A percentile compares a stretch with the other conserved stretches of the same genome.
Conservation (phyloP, 2,113 vertebrate genomes). For the Tautogolabrus adspersus region DNA sequence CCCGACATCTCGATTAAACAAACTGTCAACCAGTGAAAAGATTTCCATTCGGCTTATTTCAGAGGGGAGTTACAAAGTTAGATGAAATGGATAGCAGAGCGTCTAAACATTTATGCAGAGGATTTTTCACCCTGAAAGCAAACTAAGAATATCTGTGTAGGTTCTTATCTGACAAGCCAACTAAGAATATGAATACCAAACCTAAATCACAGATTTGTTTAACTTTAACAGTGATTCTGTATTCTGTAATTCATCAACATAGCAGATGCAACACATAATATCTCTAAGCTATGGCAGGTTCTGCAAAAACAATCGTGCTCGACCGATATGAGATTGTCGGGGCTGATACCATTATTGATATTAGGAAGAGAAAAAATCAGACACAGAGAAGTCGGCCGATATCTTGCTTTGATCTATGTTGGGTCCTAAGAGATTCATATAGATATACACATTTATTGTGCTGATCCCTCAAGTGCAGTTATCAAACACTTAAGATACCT, state of each 20-base stretch:
- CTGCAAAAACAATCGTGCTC: background rate
- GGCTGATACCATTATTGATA: too few relatives aligned
- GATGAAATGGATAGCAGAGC: background rate
- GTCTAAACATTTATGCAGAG: slow-evolving; percentile 11
- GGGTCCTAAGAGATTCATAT: too few relatives aligned
- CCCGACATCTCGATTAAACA: background rate
- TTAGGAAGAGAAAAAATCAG: too few relatives aligned
- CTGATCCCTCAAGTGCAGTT: too few relatives aligned
- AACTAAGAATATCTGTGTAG: background rate
- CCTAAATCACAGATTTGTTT: background rate
- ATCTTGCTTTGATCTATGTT: too few relatives aligned
- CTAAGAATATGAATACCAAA: background rate
- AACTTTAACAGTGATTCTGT: background rate
- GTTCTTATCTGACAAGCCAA: too few relatives aligned
- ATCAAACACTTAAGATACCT: too few relatives aligned
- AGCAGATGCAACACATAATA: background rate
- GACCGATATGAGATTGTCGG: too few relatives aligned
- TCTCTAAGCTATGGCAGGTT: background rate
- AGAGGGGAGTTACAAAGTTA: background rate
- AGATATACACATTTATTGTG: too few relatives aligned
- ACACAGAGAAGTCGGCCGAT: too few relatives aligned
- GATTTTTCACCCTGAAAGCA: background rate
- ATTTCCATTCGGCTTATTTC: slow-evolving; percentile 22
- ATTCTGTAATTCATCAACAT: background rate
- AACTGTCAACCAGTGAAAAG: slow-evolving; percentile 1